Base-by-base conservation (phyloP, 2,888 invertebrate genomes). In the Pollenia angustigena region DNA sequence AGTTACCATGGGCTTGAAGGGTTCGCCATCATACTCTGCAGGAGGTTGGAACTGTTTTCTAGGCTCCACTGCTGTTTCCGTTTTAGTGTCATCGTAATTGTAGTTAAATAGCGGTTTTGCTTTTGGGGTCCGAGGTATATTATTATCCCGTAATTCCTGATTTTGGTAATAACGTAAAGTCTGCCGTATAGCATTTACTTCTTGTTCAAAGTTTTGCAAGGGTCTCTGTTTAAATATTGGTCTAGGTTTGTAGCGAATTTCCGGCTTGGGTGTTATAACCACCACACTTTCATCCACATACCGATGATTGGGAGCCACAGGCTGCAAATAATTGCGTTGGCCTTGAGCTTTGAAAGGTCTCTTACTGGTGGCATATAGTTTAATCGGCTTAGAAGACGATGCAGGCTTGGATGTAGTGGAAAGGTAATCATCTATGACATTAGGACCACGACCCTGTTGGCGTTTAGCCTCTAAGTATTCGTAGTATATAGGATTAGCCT, bases 71-170 rank as follows among this genome's bases (percentile, higher is more conserved):
- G 40, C 85, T 85, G 8, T 74, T 54, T 11, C 85, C 9, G 42
- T 60, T 52, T 89, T 90, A 6, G 95, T 94, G 0, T 95, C 94
- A 90, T 97, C 95, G 90, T 96, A 97, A 90, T 95, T 96, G 91
- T 95, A 97, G 90, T 97, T 96, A 91, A 96, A 97, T 9, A 96
- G 94, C 12, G 94, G 93, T 90, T 95, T 95, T 9, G 94, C 94
- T 90, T 95, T 92, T 7, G 91, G 91, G 4, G 91, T 90, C 16
- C 92, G 89, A 1, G 91, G 91, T 81, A 92, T 91, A 18, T 91
- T 90, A 79, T 93, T 93, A 85, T 92, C 91, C 83, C 94, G 93
- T 8, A 93, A 88, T 85, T 95, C 94, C 16, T 95, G 95, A 74
- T 94, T 94, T 74, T 92, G 95, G 88, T 95, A 95, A 88, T 95